Conservation (phyloP, 2,888 invertebrate genomes). For the Mellilla xanthometata region DNA sequence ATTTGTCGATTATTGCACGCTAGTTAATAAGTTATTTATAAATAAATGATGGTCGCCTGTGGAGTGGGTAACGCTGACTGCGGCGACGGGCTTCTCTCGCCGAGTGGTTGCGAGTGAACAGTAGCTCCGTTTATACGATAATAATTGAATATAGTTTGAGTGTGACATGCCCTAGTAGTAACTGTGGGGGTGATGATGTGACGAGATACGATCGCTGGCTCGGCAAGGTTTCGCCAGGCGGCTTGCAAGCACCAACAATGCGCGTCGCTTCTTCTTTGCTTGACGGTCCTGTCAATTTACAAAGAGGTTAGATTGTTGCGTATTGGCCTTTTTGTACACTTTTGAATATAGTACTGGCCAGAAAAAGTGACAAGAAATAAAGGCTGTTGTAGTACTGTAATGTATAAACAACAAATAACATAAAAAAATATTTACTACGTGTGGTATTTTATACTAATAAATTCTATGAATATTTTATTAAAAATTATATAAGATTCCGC, state of each 20-base stretch:
- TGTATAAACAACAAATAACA: too few species aligned
- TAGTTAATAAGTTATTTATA: slow-evolving; percentile 25
- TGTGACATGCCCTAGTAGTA: slow-evolving; percentile 49
- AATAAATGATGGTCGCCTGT: slow-evolving; percentile 29
- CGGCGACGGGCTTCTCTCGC: slow-evolving; percentile 20
- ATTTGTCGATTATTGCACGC: slow-evolving; percentile 34
- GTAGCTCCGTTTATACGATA: slow-evolving; percentile 30
- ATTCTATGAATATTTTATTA: too few species aligned
- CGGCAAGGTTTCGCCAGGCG: slow-evolving; percentile 51
- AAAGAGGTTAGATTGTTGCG: not conserved
- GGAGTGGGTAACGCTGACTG: slow-evolving; percentile 19
- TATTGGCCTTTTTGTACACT: not conserved
- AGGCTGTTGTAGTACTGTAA: too few species aligned
- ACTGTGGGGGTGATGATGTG: slow-evolving; percentile 42
- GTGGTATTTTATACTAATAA: too few species aligned
- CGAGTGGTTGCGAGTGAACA: slow-evolving; percentile 24
- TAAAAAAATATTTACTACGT: too few species aligned
- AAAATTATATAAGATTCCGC: too few species aligned
- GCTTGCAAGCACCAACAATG: slow-evolving; percentile 63
- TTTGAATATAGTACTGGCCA: not conserved
- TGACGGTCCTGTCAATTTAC: slow-evolving; percentile 57
- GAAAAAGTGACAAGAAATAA: not conserved
- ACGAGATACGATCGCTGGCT: slow-evolving; percentile 43
- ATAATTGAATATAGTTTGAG: slow-evolving; percentile 48
- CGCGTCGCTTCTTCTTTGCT: slow-evolving; percentile 57